These are phyloP conservation scores for Podabrus alpinus DNA, from an alignment of 2,888 invertebrate genomes.

Conservation along the genomic window DNA sequence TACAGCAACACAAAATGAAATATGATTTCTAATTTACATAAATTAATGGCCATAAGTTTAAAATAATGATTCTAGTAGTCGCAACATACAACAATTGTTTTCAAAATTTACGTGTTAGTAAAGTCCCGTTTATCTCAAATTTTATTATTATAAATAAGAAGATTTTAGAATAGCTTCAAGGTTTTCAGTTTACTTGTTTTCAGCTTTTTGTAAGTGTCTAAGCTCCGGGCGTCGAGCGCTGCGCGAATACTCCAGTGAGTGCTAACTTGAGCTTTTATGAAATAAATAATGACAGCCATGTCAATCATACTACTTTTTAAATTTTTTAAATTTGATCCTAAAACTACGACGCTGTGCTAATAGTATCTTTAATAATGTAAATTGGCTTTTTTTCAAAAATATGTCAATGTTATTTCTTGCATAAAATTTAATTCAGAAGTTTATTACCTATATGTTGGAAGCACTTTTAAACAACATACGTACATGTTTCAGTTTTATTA, in stretches of 20 bases:
- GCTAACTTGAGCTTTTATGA: neutral
- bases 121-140: neutral
- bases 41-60: neutral
- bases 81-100: neutral
- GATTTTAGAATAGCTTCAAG: neutral
- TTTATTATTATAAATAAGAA: neutral
- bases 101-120: neutral
- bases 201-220: neutral
- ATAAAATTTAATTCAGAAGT: too few relatives aligned
- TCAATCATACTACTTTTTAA: neutral
- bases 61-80: neutral
- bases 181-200: neutral
- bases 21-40: neutral
- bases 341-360: neutral
- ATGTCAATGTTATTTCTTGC: too few relatives aligned
- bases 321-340: neutral
- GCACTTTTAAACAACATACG: too few relatives aligned
- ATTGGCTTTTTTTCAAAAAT: too few relatives aligned
- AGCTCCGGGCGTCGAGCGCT: neutral
- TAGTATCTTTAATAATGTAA: neutral
- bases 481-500: too few relatives aligned
- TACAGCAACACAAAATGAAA: neutral
- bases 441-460: too few relatives aligned
- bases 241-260: neutral
- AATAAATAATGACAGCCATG: neutral